Evolutionary conservation across 2,113 vertebrate species (phyloP), one percentile per base, ranked within the genome.

Genomic region (Syrrhaptes paradoxus): DNA sequence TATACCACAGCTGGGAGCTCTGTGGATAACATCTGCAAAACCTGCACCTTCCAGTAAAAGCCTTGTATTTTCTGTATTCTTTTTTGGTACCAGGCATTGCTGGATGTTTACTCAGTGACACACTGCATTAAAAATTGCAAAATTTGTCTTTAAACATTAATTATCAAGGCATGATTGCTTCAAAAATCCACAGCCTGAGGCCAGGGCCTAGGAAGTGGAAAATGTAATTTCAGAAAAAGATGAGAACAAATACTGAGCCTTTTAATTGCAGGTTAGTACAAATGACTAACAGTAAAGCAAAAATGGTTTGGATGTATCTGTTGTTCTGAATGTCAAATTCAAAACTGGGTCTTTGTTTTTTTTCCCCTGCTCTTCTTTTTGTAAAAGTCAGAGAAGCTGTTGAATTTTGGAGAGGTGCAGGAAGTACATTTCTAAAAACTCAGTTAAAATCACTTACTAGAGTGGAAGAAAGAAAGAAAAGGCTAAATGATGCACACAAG

Each of bases 241-340:
- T 68, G 95, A 94, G 86, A 90, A 93, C 52, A 95, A 95, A 94
- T 86, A 62, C 48, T 87, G 84, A 96, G 83, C 28, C 66, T 93
- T 96, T 94, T 96, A 97, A 96, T 80, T 97, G 94, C 73, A 97
- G 92, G 95, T 96, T 95, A 79, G 74, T 73, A 88, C 87, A 95
- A 94, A 94, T 94, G 90, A 95, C 81, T 95, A 97, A 91, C 81
- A 94, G 57, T 93, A 96, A 91, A 91, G 75, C 78, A 97, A 93
- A 96, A 76, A 85, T 65, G 2, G 2, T 65, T 89, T 71, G 52
- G 75, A 59, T 3, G 0, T 87, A 89, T 71, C 83, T 81, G 28
- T 71, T 85, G 67, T 91, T 90, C 32, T 90, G 49, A 46, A 80
- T 21, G 17, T 62, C 1, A 3, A 92, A 90, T 81, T 83, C 38